Evolutionary conservation across 2,797 vertebrate genomes (phyloP).

Genomic region (Peromyscus eremicus): DNA sequence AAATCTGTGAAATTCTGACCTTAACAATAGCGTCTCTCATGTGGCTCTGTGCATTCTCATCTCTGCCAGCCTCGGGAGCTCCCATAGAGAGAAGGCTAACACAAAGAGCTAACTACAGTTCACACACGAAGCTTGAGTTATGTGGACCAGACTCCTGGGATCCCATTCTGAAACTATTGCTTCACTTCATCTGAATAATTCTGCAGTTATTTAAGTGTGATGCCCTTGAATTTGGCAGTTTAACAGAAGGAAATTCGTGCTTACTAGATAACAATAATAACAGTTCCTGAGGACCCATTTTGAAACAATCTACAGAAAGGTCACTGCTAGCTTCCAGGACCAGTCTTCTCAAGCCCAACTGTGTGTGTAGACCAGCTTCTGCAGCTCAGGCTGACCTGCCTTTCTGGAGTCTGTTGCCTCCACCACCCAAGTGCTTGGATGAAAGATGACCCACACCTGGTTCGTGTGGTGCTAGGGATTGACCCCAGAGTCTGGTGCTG

Average conservation of each 20-base stretch:
- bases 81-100: background rate
- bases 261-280: background rate
- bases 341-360: background rate
- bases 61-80: background rate
- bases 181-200: constrained; percentile 15
- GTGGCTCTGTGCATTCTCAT: background rate
- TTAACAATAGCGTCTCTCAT: background rate
- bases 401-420: background rate
- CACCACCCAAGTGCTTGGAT: background rate
- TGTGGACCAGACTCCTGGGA: background rate
- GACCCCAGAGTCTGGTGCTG: background rate
- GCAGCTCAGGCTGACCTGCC: background rate
- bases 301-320: background rate
- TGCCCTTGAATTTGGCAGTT: background rate
- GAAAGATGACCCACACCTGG: background rate
- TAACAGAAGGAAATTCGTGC: background rate
- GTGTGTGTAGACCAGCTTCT: background rate
- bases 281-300: background rate
- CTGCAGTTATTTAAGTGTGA: background rate
- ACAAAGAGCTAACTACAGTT: background rate
- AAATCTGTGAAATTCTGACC: background rate
- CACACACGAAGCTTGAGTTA: background rate
- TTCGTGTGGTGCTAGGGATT: background rate
- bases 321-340: background rate
- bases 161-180: constrained; percentile 28